Percentiles rank a stretch among this genome's conserved stretches.
These are phyloP conservation scores for Mamestra configurata DNA, from an alignment of 1,140 invertebrate genomes.

Conservation along the genomic window DNA sequence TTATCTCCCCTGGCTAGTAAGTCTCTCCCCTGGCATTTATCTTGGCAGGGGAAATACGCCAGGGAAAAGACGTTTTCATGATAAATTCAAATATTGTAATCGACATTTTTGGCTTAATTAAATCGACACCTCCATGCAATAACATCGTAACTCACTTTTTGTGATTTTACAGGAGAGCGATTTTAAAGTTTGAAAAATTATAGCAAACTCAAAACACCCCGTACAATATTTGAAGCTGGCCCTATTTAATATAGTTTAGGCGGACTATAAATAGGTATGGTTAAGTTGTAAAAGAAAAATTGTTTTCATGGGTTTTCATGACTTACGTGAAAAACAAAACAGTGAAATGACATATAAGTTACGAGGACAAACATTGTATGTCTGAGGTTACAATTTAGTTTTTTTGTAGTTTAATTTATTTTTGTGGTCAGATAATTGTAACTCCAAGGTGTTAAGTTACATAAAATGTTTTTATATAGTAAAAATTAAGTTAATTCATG, in stretches of 20 bases:
- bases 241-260: conserved; percentile 12
- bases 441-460: no score
- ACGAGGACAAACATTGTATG: conserved; percentile 1
- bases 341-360: conserved; percentile 1
- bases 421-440: no score
- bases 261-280: neutral
- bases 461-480: no score
- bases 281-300: conserved; percentile 9
- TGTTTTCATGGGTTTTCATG: conserved; percentile 13
- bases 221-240: neutral
- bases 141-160: conserved; percentile 21
- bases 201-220: neutral
- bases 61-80: no score
- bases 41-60: no score
- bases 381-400: no score
- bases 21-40: no score
- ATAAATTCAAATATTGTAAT: no score
- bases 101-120: no score
- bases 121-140: conserved; percentile 16
- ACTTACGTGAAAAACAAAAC: conserved; percentile 16
- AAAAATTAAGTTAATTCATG: no score
- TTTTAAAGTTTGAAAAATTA: neutral
- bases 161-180: neutral
- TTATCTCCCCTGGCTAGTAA: no score
- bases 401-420: no score